Evolutionary conservation across 1,140 invertebrate genomes (phyloP).

Genomic region (Drosophila sturtevanti): DNA sequence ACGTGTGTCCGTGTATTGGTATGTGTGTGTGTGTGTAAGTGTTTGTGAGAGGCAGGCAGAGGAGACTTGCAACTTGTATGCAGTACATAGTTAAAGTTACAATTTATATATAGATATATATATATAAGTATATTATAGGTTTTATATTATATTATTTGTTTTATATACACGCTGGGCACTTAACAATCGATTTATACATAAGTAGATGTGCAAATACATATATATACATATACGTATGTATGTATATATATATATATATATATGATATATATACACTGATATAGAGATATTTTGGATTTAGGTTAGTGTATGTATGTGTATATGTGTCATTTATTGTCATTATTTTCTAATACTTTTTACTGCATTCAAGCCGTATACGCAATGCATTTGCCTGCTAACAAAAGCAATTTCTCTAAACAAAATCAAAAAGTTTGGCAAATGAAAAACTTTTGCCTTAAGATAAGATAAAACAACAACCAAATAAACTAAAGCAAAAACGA

Average conservation of each 20-base stretch:
- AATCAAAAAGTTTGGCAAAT: not conserved
- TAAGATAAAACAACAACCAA: not conserved
- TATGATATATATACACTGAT: too few relatives aligned
- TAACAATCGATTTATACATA: conserved; percentile 2
- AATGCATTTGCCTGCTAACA: conserved; percentile 2
- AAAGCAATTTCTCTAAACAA: conserved; percentile 1
- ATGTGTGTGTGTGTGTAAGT: not conserved
- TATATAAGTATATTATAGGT: not conserved
- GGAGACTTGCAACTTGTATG: conserved; percentile 9
- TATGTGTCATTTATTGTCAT: not conserved
- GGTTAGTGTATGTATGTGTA: not conserved
- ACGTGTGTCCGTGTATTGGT: not conserved
- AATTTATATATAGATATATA: conserved; percentile 6
- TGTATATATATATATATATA: not conserved
- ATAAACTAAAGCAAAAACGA: not conserved
- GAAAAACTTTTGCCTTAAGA: not conserved
- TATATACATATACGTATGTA: not conserved
- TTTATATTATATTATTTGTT: not conserved
- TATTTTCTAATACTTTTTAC: not conserved
- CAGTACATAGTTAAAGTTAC: conserved; percentile 2
- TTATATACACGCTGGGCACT: conserved; percentile 6
- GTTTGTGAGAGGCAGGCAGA: not conserved
- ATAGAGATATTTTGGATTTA: too few relatives aligned
- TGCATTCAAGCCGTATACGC: conserved; percentile 4
- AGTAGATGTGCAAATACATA: too few relatives aligned